A percentile compares a stretch with the other conserved stretches of the same genome.
These are phyloP conservation scores for Rotaria sp. DNA, from an alignment of 2,888 invertebrate species.

Conservation along the genomic window DNA sequence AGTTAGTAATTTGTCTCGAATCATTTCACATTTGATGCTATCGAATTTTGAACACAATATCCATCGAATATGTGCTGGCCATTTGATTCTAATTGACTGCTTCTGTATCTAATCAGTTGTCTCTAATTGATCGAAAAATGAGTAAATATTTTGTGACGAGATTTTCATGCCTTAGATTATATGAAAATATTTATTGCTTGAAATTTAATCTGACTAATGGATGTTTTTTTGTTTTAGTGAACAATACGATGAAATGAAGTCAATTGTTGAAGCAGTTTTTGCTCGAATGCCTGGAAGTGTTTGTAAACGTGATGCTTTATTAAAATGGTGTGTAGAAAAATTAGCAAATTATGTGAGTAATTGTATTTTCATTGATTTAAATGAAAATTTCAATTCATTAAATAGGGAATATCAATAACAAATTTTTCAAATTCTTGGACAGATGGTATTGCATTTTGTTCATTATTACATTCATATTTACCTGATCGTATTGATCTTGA, in stretches of 20 bases:
- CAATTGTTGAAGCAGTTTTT: not conserved
- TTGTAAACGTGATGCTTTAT: constrained; percentile 17
- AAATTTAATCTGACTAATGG: too few species aligned
- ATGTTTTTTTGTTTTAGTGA: not conserved
- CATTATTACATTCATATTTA: constrained; percentile 23
- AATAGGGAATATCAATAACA: constrained; percentile 4
- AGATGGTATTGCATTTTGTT: constrained; percentile 27
- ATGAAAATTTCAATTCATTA: not conserved
- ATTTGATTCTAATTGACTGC: too few species aligned
- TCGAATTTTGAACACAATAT: too few species aligned
- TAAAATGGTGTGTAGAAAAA: constrained; percentile 27
- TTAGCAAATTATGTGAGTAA: constrained; percentile 1
- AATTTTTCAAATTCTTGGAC: constrained; percentile 6
- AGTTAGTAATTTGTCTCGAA: too few species aligned
- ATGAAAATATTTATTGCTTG: too few species aligned
- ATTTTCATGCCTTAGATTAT: too few species aligned
- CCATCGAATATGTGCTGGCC: too few species aligned
- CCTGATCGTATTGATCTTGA: constrained; percentile 6
- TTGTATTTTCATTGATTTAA: not conserved
- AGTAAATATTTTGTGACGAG: too few species aligned
- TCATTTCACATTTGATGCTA: too few species aligned
- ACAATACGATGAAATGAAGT: constrained; percentile 27
- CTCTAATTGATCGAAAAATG: too few species aligned
- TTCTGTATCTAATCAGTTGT: too few species aligned
- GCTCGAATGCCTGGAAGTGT: constrained; percentile 11